phyloP scores from a whole-genome alignment of 2,797 vertebrate genomes.

The Babyrousa celebensis region DNA sequence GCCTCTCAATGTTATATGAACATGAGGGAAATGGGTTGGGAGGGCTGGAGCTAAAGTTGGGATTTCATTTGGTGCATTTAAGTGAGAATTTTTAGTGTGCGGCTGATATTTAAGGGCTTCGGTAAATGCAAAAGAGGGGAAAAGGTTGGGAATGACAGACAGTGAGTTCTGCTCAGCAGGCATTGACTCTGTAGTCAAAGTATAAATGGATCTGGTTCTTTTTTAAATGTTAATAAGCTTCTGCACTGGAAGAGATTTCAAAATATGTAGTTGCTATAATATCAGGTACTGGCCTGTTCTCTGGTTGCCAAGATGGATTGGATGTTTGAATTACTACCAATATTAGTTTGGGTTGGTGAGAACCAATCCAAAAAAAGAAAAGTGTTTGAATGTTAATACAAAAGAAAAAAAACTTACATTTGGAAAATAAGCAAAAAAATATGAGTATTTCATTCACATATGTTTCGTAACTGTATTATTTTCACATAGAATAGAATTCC shows the following conservation, averaged over 20 bases:
- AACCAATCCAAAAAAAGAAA: constrained; percentile 77
- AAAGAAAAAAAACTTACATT: constrained; percentile 75
- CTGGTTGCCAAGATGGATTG: background rate
- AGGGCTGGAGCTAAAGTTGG: constrained; percentile 52
- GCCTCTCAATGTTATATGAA: constrained; percentile 66
- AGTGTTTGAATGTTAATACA: constrained; percentile 73
- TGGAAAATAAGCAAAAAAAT: constrained; percentile 80
- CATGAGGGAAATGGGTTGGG: constrained; percentile 60
- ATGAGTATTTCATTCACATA: constrained; percentile 50
- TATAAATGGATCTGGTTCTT: constrained; percentile 76
- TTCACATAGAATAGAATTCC: constrained; percentile 80
- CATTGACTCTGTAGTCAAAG: constrained; percentile 61
- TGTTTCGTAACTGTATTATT: constrained; percentile 77
- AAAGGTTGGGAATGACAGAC: constrained; percentile 78
- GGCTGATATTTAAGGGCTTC: constrained; percentile 82
- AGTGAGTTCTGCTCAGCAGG: constrained; percentile 77
- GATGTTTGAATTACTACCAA: constrained; percentile 79
- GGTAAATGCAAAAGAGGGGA: constrained; percentile 81
- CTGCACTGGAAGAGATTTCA: constrained; percentile 67
- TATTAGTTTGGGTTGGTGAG: background rate
- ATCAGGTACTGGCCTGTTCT: constrained; percentile 73
- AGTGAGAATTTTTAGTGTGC: constrained; percentile 73
- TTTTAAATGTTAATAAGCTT: constrained; percentile 82
- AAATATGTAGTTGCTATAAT: constrained; percentile 67
- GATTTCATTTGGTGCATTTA: constrained; percentile 73